Evolutionary conservation across 2,113 vertebrate genomes (phyloP), one percentile per base, ranked within the genome.

Genomic region (Catharus bicknelli): DNA sequence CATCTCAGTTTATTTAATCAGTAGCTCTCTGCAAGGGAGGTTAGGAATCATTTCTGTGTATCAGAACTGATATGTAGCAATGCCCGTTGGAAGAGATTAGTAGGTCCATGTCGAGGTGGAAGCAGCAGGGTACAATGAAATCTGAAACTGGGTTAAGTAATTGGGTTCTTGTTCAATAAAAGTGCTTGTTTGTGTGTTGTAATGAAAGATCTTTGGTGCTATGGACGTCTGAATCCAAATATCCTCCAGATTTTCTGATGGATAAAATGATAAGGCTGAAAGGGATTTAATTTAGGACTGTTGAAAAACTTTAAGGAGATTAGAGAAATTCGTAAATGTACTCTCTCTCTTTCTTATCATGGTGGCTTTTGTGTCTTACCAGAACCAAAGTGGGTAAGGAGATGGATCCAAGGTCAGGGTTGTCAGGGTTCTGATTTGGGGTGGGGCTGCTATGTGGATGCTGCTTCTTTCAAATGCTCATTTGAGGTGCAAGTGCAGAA

Each of bases 91-190:
- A 98, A 98, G 98, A 99, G 98, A 99, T 99, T 99, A 99, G 98
- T 83, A 95, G 97, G 97, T 97, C 94, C 94, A 95, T 98, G 98
- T 98, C 95, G 96, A 97, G 97, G 97, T 98, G 96, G 98, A 97
- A 54, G 96, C 98, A 95, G 80, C 96, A 96, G 97, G 93, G 91
- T 95, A 97, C 96, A 98, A 97, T 97, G 97, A 97, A 98, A 98
- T 97, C 97, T 98, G 98, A 98, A 98, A 97, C 96, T 94, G 86
- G 97, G 97, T 98, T 99, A 99, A 99, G 98, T 99, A 99, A 99
- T 99, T 99, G 98, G 98, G 98, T 99, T 99, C 98, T 98, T 98
- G 98, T 98, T 98, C 98, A 98, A 99, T 99, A 98, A 98, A 98
- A 98, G 96, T 97, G 94, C 96, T 97, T 96, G 97, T 97, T 98